Evolutionary conservation across 2,113 vertebrate species (phyloP).

Genomic region (Osmerus eperlanus): DNA sequence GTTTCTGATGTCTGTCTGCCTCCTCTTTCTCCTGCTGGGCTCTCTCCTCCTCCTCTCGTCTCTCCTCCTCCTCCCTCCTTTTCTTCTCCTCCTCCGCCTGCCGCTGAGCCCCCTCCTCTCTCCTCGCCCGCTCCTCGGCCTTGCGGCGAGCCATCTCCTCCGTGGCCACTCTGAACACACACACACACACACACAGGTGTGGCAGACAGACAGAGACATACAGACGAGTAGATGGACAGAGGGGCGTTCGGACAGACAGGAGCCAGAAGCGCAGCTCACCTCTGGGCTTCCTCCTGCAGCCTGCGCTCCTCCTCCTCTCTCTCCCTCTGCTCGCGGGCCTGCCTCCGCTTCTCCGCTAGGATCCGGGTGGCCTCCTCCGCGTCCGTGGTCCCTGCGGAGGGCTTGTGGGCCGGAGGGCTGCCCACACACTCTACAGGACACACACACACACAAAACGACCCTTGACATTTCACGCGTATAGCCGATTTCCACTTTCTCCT

Average conservation of each 20-base stretch:
- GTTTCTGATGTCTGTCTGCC: slow-evolving; percentile 78
- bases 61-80: slow-evolving; percentile 74
- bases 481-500: no score
- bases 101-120: slow-evolving; percentile 77
- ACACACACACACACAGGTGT: neutral
- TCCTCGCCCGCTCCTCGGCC: slow-evolving; percentile 78
- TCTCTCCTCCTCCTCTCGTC: slow-evolving; percentile 72
- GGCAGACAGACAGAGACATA: neutral
- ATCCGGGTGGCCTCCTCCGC: slow-evolving; percentile 90
- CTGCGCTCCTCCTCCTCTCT: slow-evolving; percentile 83
- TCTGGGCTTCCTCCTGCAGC: slow-evolving; percentile 81
- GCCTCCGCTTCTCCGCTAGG: slow-evolving; percentile 86
- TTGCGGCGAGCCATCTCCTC: slow-evolving; percentile 84
- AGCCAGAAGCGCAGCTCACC: slow-evolving; percentile 57
- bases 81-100: slow-evolving; percentile 75
- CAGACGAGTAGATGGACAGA: neutral
- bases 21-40: slow-evolving; percentile 78
- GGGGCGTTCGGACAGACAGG: neutral
- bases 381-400: slow-evolving; percentile 86
- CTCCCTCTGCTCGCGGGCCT: slow-evolving; percentile 90
- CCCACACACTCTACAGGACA: slow-evolving; percentile 39
- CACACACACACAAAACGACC: neutral
- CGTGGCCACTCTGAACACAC: slow-evolving; percentile 74
- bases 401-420: slow-evolving; percentile 63
- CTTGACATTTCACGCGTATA: no score